A percentile compares a stretch with the other conserved stretches of the same genome.
phyloP scores from a whole-genome alignment of 2,888 invertebrate species.

The Oasisia sp. region DNA sequence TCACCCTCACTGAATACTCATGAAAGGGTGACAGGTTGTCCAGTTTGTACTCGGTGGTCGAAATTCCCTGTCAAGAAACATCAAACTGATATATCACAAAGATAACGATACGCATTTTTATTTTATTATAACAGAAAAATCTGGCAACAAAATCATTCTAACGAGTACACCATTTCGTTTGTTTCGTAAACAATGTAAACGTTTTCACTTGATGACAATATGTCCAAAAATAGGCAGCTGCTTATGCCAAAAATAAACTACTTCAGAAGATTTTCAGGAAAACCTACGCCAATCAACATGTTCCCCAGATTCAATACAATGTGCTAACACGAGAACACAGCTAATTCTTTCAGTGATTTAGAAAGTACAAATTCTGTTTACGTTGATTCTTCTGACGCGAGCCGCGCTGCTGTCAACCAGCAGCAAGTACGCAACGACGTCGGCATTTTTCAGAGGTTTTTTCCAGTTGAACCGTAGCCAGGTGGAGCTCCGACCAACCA shows the following conservation, averaged over 20 bases:
- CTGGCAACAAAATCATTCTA: no score
- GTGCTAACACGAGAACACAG: no score
- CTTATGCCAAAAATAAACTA: no score
- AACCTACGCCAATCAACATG: no score
- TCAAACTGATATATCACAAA: neutral
- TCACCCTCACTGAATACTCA: neutral
- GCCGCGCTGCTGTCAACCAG: neutral
- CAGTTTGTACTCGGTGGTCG: neutral
- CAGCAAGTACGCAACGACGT: neutral
- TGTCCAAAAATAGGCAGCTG: no score
- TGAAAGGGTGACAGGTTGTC: neutral
- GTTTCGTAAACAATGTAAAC: no score
- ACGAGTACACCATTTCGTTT: no score
- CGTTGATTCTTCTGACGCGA: neutral
- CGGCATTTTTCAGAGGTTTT: neutral
- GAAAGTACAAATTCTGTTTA: neutral
- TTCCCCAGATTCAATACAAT: no score
- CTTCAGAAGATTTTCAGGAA: no score
- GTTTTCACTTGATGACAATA: no score
- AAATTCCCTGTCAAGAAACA: neutral
- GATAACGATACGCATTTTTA: neutral
- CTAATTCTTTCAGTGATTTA: no score
- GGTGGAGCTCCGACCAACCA: neutral
- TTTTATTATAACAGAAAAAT: no score
- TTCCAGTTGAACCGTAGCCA: neutral